Conservation (phyloP, 2,113 vertebrate genomes). For the Cranoglanis bouderius region DNA sequence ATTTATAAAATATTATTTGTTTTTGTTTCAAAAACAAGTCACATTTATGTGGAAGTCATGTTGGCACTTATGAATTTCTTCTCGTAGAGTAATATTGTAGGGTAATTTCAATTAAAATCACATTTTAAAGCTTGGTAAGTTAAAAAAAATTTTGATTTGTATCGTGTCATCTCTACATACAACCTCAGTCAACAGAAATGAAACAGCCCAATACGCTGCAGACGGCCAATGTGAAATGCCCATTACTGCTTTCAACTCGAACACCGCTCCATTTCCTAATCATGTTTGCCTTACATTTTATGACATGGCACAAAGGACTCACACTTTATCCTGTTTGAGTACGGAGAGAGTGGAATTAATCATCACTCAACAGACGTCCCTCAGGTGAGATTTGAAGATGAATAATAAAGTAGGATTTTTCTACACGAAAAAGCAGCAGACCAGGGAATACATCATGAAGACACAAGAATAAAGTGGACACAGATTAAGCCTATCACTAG, state of each 20-base stretch:
- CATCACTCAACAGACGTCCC: conserved; percentile 29
- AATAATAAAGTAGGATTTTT: conserved; percentile 22
- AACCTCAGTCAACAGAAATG: background rate
- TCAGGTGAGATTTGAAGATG: conserved; percentile 23
- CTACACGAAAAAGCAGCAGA: conserved; percentile 4
- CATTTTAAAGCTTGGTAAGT: background rate
- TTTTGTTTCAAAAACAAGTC: background rate
- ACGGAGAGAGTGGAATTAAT: conserved; percentile 38
- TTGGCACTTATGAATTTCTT: no score
- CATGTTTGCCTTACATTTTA: conserved; percentile 36
- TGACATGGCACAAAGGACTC: conserved; percentile 26
- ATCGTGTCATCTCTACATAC: background rate
- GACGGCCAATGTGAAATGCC: background rate
- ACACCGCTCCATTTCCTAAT: conserved; percentile 16
- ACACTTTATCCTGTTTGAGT: background rate
- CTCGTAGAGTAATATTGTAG: no score
- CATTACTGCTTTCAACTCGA: background rate
- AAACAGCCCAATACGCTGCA: background rate
- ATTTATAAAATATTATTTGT: background rate
- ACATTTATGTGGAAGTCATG: no score
- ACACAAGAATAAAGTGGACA: background rate
- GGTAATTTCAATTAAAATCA: background rate
- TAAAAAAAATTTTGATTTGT: background rate
- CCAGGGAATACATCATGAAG: background rate
- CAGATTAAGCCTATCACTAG: background rate